Evolutionary conservation across 1,140 invertebrate genomes (phyloP).

Genomic region (Solenopsis invicta): DNA sequence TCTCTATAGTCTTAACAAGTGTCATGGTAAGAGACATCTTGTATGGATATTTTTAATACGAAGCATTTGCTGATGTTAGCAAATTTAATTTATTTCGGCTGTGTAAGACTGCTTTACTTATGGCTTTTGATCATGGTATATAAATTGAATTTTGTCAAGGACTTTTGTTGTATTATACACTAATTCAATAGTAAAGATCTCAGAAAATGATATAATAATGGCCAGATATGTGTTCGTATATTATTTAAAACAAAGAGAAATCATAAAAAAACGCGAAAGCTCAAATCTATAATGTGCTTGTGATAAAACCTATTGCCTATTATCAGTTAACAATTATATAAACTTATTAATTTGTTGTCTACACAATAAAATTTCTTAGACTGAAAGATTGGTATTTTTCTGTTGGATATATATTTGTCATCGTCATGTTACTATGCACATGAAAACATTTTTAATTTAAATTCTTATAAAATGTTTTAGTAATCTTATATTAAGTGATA

Average conservation of each 20-base stretch:
- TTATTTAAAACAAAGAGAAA: conserved; percentile 16
- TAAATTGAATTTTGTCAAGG: background rate
- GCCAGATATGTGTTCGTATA: conserved; percentile 23
- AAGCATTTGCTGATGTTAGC: conserved; percentile 18
- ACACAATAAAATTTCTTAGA: conserved; percentile 23
- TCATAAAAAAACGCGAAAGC: background rate
- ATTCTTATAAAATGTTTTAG: conserved; percentile 1
- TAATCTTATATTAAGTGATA: background rate
- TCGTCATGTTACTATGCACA: background rate
- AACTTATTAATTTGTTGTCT: background rate
- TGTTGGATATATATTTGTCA: background rate
- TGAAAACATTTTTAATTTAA: background rate
- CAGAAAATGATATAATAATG: conserved; percentile 17
- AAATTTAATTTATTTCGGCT: conserved; percentile 23
- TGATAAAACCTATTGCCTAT: conserved; percentile 10
- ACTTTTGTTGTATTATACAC: background rate
- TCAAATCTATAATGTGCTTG: conserved; percentile 5
- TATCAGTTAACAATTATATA: background rate
- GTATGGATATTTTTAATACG: background rate
- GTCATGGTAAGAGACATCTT: background rate
- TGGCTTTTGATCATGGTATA: conserved; percentile 21
- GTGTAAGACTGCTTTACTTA: conserved; percentile 41
- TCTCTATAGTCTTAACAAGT: background rate
- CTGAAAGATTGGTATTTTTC: background rate
- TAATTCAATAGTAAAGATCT: conserved; percentile 39